Evolutionary conservation across 2,888 invertebrate species (phyloP), one percentile per base, ranked within the genome.

Genomic region (Lithophane socia): DNA sequence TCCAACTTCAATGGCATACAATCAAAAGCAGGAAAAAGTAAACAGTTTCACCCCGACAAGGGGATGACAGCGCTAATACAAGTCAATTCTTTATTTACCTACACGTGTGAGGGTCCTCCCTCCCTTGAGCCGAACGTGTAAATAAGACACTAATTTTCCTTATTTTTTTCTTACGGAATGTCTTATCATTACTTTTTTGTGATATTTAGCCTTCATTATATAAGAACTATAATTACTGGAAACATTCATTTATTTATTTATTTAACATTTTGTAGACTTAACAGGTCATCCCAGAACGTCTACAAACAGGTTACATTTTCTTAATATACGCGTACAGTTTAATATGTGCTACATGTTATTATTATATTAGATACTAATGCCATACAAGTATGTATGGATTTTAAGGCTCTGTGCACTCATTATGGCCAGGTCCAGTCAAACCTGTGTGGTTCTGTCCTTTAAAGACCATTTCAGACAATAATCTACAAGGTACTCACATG

Each of bases 51-150:
- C 69, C 80, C 65, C 60, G 9, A 60, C 18, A 10, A 80, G 54
- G 69, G 80, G 69, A 44, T 49, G 60, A 69, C 37, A 76, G 4
- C 21, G 13, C 4, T 70, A 52, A 70, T 66, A 58, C 49, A 66
- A 70, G 81, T 76, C 81, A 66, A 76, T 81, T 60, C 76, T 61
- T 70, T 80, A 75, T 81, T 70, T 70, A 70, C 21, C 52, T 52
- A 21, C 56, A 49, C 3, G 29, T 64, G 10, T 18, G 13, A 21
- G 58, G 13, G 52, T n/a, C n/a, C 3, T 16, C 65, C 54, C 65
- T 70, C 65, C 49, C 65, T 42, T 13, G 49, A 75, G 29, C 3
- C 21, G 12, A 56, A 47, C 13, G 42, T 80, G 75, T 76, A 76
- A 75, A 80, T 75, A 80, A 75, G 49, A 1, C 29, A 66, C 69